Evolutionary conservation across 1,140 invertebrate genomes (phyloP).

Genomic region (Arctopsyche grandis): DNA sequence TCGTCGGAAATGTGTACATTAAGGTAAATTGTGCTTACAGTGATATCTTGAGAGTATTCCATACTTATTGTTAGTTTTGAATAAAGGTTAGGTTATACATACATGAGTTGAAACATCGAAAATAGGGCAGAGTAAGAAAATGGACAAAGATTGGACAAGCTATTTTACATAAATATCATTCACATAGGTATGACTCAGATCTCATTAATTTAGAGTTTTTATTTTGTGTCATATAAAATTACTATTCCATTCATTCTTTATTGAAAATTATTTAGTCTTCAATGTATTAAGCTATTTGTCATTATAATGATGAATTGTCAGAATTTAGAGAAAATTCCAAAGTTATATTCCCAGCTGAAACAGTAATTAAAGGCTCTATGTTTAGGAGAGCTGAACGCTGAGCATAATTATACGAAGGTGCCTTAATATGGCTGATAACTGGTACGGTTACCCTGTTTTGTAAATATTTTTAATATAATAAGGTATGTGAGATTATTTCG

Average conservation of each 20-base stretch:
- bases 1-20: conserved; percentile 98
- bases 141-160: background rate
- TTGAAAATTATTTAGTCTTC: background rate
- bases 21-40: conserved; percentile 71
- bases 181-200: conserved; percentile 2
- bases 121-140: background rate
- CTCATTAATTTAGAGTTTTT: background rate
- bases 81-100: background rate
- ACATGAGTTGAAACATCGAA: background rate
- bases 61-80: conserved; percentile 8
- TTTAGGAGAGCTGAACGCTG: conserved; percentile 2
- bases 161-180: background rate
- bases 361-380: conserved; percentile 10
- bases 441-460: background rate
- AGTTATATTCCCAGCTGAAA: background rate
- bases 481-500: background rate
- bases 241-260: background rate
- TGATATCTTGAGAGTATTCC: background rate
- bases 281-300: background rate
- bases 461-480: background rate
- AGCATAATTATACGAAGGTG: background rate
- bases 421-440: conserved; percentile 19
- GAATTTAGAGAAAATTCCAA: background rate
- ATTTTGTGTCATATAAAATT: too few relatives aligned
- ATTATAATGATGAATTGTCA: background rate